Evolutionary conservation across 2,797 vertebrate genomes (phyloP).

Genomic region (Microctenopoma steveboyesi): DNA sequence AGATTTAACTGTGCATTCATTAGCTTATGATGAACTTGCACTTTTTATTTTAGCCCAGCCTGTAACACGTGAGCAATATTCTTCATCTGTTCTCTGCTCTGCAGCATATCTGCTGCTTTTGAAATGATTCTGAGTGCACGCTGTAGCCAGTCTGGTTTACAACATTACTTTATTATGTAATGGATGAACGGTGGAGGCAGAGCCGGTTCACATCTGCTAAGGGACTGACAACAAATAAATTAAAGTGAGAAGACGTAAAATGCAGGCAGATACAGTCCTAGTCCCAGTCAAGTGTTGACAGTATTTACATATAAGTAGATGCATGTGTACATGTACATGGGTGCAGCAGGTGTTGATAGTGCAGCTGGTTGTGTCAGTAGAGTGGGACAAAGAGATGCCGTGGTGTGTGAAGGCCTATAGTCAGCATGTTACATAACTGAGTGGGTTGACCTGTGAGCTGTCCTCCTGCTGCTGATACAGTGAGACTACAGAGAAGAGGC

Average conservation of each 20-base stretch:
- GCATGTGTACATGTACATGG: not conserved
- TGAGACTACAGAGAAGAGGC: constrained; percentile 44
- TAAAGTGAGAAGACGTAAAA: constrained; percentile 17
- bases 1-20: not conserved
- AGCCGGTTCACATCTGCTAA: constrained; percentile 34
- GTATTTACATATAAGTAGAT: not conserved
- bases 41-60: not conserved
- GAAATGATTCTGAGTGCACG: constrained; percentile 1
- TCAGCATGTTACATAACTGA: constrained; percentile 65
- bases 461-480: constrained; percentile 57
- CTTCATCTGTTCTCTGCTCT: constrained; percentile 1
- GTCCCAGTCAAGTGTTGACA: not conserved
- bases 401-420: constrained; percentile 50
- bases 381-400: constrained; percentile 29
- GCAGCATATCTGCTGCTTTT: constrained; percentile 3
- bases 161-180: constrained; percentile 55
- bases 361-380: constrained; percentile 9
- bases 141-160: constrained; percentile 9
- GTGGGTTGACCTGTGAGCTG: constrained; percentile 45
- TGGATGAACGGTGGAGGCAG: constrained; percentile 36
- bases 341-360: not conserved
- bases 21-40: not conserved
- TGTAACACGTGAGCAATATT: not conserved
- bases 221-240: constrained; percentile 27
- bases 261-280: not conserved